phyloP scores from a whole-genome alignment of 30 jellyfish, hydroid and myxozoan genomes.

The Aurelia aurita region DNA sequence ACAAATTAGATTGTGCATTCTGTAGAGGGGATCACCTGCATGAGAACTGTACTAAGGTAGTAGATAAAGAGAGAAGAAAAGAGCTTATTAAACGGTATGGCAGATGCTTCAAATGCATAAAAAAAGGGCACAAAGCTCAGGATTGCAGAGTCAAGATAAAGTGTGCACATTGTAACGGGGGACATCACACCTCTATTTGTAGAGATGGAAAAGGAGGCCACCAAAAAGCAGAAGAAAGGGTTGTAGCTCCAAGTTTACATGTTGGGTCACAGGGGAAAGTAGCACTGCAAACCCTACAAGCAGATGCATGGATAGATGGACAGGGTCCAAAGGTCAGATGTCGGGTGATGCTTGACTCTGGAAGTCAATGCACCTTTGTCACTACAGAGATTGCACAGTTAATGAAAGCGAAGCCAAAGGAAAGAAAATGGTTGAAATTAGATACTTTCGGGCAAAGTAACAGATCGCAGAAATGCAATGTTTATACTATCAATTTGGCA shows the following conservation, averaged over 20 bases:
- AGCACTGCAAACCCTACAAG: slow-evolving; percentile 14
- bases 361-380: slow-evolving; percentile 17
- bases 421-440: background rate
- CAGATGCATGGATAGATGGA: background rate
- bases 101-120: slow-evolving; percentile 4
- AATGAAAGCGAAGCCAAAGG: background rate
- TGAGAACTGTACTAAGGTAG: background rate
- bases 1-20: too few species aligned
- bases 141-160: background rate
- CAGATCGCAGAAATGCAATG: background rate
- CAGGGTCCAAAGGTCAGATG: background rate
- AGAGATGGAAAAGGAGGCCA: background rate
- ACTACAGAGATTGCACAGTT: background rate
- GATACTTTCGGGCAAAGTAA: background rate
- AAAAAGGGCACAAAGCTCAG: background rate
- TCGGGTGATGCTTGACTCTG: slow-evolving; percentile 9
- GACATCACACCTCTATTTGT: slow-evolving; percentile 8
- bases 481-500: background rate
- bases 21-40: too few species aligned
- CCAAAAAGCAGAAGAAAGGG: background rate
- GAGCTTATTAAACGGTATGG: background rate
- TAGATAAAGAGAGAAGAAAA: background rate
- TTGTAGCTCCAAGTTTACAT: background rate
- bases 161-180: background rate
- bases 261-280: background rate